Conservation (phyloP, 2,888 invertebrate genomes). For the Sinopyrophorus schimmeli region DNA sequence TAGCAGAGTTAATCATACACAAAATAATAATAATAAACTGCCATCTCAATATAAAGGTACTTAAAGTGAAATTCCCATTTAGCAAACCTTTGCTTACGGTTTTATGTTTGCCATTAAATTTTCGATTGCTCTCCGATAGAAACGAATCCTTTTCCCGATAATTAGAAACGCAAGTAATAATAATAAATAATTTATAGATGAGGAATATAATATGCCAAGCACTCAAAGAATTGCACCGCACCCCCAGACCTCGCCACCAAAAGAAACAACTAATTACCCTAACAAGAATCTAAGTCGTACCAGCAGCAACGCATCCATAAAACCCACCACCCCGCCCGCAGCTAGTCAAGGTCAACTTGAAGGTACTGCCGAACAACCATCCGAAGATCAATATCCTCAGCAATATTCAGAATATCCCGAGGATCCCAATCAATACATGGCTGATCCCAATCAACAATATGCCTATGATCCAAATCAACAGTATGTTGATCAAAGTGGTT, state of each 20-base stretch:
- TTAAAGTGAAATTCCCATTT: slow-evolving; percentile 6
- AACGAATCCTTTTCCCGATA: neutral
- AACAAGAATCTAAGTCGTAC: slow-evolving; percentile 39
- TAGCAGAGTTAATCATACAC: slow-evolving; percentile 52
- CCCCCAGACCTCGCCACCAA: slow-evolving; percentile 13
- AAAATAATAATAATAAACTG: slow-evolving; percentile 36
- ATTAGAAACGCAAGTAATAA: neutral
- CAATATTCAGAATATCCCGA: slow-evolving; percentile 14
- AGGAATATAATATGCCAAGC: slow-evolving; percentile 42
- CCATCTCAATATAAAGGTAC: slow-evolving; percentile 46
- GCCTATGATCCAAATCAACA: slow-evolving; percentile 29
- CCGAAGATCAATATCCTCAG: slow-evolving; percentile 12
- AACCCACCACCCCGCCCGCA: slow-evolving; percentile 32
- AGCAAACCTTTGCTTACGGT: no score
- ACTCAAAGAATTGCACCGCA: slow-evolving; percentile 44
- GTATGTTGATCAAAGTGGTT: slow-evolving; percentile 28
- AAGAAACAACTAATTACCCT: slow-evolving; percentile 30
- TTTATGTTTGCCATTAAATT: neutral
- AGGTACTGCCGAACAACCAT: slow-evolving; percentile 19
- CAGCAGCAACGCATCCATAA: slow-evolving; percentile 38
- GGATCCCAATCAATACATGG: slow-evolving; percentile 37
- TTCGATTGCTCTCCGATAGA: neutral
- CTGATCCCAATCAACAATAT: slow-evolving; percentile 31
- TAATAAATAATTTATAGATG: slow-evolving; percentile 37
- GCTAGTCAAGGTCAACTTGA: slow-evolving; percentile 27